A percentile compares a stretch with the other conserved stretches of the same genome.
Evolutionary conservation across 2,888 invertebrate genomes (phyloP).

Genomic region (Autographa pulchrina): DNA sequence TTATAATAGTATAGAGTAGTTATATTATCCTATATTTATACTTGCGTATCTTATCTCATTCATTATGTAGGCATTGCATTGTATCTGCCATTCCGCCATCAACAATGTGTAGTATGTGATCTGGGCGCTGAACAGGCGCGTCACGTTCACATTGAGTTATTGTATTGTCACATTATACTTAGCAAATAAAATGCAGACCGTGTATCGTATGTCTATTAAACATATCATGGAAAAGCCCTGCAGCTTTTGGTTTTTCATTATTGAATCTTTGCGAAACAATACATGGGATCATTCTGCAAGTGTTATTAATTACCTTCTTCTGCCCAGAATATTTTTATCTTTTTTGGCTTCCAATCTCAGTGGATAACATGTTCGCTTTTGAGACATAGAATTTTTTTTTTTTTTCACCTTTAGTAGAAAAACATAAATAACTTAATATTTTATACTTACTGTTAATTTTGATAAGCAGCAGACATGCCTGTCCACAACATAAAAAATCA

Average conservation of each 20-base stretch:
- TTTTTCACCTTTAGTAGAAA: too few species aligned
- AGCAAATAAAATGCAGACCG: not conserved
- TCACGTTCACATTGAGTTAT: constrained; percentile 15
- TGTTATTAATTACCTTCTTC: too few species aligned
- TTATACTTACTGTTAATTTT: too few species aligned
- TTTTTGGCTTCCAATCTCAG: too few species aligned
- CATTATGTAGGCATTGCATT: constrained; percentile 13
- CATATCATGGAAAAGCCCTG: not conserved
- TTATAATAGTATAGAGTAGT: not conserved
- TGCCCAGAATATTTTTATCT: too few species aligned
- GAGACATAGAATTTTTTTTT: too few species aligned
- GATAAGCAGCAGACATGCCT: too few species aligned
- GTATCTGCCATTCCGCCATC: not conserved
- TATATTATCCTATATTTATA: not conserved
- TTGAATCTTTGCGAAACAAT: not conserved
- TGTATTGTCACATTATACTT: not conserved
- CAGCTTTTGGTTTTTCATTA: not conserved
- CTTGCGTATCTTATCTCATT: not conserved
- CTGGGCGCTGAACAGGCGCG: not conserved
- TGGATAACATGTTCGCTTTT: too few species aligned
- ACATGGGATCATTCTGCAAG: too few species aligned
- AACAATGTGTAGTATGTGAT: constrained; percentile 7
- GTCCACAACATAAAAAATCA: too few species aligned
- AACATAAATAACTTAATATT: too few species aligned
- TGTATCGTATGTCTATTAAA: not conserved